Base-by-base conservation (phyloP, 2,888 invertebrate species). In the Calameuta idolon region DNA sequence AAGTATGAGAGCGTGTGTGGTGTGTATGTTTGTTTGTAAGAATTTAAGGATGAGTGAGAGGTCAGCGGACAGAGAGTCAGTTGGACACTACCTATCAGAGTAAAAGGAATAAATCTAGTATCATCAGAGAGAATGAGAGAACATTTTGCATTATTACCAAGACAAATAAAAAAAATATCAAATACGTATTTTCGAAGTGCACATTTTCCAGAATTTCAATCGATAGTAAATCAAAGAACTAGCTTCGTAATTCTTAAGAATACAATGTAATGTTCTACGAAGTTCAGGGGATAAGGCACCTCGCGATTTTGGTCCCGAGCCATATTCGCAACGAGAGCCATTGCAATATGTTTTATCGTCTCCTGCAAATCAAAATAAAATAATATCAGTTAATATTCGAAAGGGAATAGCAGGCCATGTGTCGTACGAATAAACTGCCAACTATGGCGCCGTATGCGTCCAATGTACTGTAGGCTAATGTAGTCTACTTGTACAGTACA, bases 191-290 rank as follows among this genome's bases (percentile, higher is more conserved):
- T 55, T 55, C 9, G 55, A 55, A 23, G 15, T 55, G 23, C 55
- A 23, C 55, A 23, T 55, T 55, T 23, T 55, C 55, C 23, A 55
- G 55, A 55, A 23, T 55, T 55, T 55, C 23, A 55, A 55, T 55
- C 9, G 23, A 55, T 2, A 55, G 55, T 55, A 55, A 55, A 23
- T 23, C 55, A 55, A 23, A 40, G 40, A 4, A 4, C 23, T 23
- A 23, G 23, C 55, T 69, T 69, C 76, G 15, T 76, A 34, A 35
- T 34, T 69, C 35, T 76, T 69, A 11, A 76, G 69, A n/a, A 76
- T 69, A 35, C 76, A 76, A 4, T 76, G 76, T 11, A 69, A 69
- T 35, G 31, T 69, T 15, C 11, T 69, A 35, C 75, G 69, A 11
- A 76, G 31, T 30, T 76, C 34, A 3, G 31, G 12, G 1, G 31